A percentile compares a stretch with the other conserved stretches of the same genome.
Evolutionary conservation across 1,140 invertebrate species (phyloP).

Genomic region (Bombus affinis): DNA sequence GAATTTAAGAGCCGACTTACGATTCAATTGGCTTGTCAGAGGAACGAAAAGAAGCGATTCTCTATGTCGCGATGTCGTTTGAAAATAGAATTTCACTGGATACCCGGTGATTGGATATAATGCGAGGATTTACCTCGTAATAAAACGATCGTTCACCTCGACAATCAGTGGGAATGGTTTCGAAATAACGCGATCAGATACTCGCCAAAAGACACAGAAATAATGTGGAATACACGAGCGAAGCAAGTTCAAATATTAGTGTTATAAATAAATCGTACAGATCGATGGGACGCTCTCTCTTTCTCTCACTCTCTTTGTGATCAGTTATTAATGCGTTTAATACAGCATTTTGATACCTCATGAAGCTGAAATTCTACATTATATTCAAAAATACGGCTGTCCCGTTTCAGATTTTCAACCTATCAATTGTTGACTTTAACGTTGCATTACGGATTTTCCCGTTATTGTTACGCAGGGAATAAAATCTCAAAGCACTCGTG

Average conservation of each 20-base stretch:
- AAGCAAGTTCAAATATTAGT: neutral
- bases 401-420: neutral
- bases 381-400: neutral
- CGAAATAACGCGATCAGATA: neutral
- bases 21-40: neutral
- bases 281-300: neutral
- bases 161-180: neutral
- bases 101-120: constrained; percentile 1
- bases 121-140: constrained; percentile 18
- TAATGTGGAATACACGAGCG: too few species aligned
- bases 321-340: neutral
- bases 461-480: neutral
- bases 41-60: neutral
- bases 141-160: constrained; percentile 1
- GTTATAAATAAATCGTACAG: constrained; percentile 3
- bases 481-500: neutral
- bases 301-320: neutral
- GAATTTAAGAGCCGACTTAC: neutral
- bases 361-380: neutral
- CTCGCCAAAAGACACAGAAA: neutral
- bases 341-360: neutral
- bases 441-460: neutral
- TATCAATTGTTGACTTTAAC: neutral
- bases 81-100: neutral
- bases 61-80: neutral